Conservation (phyloP, 1,140 invertebrate genomes). For the Ditylenchus dipsaci region DNA sequence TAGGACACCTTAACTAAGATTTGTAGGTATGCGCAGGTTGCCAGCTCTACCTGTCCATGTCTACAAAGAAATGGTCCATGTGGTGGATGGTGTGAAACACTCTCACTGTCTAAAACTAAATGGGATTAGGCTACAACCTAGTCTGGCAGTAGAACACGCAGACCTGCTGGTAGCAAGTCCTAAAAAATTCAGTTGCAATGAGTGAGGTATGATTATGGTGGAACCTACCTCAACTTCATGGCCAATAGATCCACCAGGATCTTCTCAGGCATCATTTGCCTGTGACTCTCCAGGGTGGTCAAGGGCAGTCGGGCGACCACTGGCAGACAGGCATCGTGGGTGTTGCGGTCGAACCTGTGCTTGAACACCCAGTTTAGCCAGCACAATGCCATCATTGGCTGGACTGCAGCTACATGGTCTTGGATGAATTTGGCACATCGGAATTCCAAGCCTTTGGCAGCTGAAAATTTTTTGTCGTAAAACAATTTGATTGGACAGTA, state of each 20-base stretch:
- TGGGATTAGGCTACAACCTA: background rate
- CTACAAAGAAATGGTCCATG: constrained; percentile 56
- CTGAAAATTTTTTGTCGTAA: no score
- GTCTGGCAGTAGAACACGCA: background rate
- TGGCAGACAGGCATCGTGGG: constrained; percentile 51
- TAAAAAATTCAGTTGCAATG: no score
- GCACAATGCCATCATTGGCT: constrained; percentile 54
- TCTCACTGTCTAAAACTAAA: constrained; percentile 41
- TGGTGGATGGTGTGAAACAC: constrained; percentile 56
- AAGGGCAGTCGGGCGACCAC: constrained; percentile 49
- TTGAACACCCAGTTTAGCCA: constrained; percentile 58
- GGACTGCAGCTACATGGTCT: constrained; percentile 47
- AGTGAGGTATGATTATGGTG: no score
- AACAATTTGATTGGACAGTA: no score
- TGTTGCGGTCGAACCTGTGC: constrained; percentile 49
- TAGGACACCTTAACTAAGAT: constrained; percentile 26
- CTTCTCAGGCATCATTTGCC: constrained; percentile 53
- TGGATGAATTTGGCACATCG: constrained; percentile 49
- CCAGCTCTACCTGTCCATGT: constrained; percentile 43
- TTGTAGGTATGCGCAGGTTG: no score
- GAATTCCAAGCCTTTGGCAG: constrained; percentile 47
- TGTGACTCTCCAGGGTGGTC: constrained; percentile 45
- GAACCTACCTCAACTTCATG: constrained; percentile 39
- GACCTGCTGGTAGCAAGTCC: constrained; percentile 51
- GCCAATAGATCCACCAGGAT: constrained; percentile 53